A percentile compares a stretch with the other conserved stretches of the same genome.
phyloP scores from a whole-genome alignment of 2,888 invertebrate species.

The Drosophila demipolita region DNA sequence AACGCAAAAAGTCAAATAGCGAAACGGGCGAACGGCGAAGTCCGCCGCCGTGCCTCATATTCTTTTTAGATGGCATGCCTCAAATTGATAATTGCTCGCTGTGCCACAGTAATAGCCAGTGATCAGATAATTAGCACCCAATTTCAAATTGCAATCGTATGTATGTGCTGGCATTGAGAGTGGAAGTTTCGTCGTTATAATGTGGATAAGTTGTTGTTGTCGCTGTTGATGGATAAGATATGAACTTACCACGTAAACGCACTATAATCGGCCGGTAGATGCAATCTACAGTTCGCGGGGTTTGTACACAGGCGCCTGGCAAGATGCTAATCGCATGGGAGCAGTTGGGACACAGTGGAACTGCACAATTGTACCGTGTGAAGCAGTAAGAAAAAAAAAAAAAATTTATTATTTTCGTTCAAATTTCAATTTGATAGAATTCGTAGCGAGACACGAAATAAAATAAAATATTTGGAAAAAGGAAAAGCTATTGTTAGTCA shows the following conservation, averaged over 20 bases:
- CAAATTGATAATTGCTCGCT: slow-evolving; percentile 64
- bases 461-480: background rate
- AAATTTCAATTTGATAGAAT: background rate
- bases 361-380: slow-evolving; percentile 47
- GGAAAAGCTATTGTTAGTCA: background rate
- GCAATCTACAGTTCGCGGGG: slow-evolving; percentile 66
- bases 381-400: background rate
- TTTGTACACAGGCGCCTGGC: slow-evolving; percentile 69
- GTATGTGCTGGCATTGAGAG: slow-evolving; percentile 62
- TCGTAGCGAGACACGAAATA: background rate
- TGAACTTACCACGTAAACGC: slow-evolving; percentile 67
- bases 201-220: background rate
- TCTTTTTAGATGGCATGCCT: slow-evolving; percentile 82
- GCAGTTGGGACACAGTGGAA: slow-evolving; percentile 79
- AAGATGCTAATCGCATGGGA: slow-evolving; percentile 75
- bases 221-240: background rate
- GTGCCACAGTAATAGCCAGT: slow-evolving; percentile 77
- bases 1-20: slow-evolving; percentile 47
- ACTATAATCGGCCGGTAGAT: slow-evolving; percentile 69
- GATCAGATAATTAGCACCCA: slow-evolving; percentile 79
- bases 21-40: slow-evolving; percentile 39
- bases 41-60: slow-evolving; percentile 21
- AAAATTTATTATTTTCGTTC: slow-evolving; percentile 4
- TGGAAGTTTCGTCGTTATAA: background rate
- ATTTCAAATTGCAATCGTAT: slow-evolving; percentile 74